These are phyloP conservation scores for Halocynthia roretzi DNA, from an alignment of 23 tunicate species.

Conservation along the genomic window DNA sequence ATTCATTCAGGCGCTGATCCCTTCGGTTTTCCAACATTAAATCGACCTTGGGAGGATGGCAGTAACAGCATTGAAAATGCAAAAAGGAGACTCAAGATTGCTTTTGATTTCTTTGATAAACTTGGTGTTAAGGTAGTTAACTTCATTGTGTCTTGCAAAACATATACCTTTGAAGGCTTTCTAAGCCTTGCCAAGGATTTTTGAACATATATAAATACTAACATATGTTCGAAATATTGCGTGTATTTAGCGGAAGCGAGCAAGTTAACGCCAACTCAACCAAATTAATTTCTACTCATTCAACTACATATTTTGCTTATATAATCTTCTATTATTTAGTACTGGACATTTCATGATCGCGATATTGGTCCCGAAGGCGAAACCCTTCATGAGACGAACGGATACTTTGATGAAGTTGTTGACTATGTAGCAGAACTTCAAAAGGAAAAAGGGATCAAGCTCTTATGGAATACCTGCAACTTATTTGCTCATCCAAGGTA, in stretches of 20 bases:
- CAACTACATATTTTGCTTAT: too few species aligned
- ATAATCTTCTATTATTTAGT: conserved; percentile 26
- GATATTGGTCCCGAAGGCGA: conserved; percentile 93
- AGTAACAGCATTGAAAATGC: conserved; percentile 87
- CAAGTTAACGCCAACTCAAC: too few species aligned
- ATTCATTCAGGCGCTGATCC: conserved; percentile 82
- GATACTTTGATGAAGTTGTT: conserved; percentile 71
- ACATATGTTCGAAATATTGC: too few species aligned
- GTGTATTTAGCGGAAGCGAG: too few species aligned
- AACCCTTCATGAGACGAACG: conserved; percentile 72
- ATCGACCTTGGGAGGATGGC: conserved; percentile 87
- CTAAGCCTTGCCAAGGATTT: too few species aligned
- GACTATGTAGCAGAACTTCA: conserved; percentile 64
- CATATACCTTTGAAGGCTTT: too few species aligned
- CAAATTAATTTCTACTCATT: too few species aligned
- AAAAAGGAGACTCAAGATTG: conserved; percentile 77
- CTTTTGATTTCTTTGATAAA: conserved; percentile 85
- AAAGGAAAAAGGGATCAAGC: conserved; percentile 67
- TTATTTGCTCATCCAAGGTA: conserved; percentile 92
- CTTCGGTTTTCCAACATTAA: conserved; percentile 86
- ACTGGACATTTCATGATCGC: conserved; percentile 93
- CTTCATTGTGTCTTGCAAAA: too few species aligned
- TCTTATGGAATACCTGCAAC: conserved; percentile 94
- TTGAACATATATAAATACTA: too few species aligned
- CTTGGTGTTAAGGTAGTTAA: conserved; percentile 74